Conservation (phyloP, 2,797 vertebrate species). For the Chelonia mydas region DNA sequence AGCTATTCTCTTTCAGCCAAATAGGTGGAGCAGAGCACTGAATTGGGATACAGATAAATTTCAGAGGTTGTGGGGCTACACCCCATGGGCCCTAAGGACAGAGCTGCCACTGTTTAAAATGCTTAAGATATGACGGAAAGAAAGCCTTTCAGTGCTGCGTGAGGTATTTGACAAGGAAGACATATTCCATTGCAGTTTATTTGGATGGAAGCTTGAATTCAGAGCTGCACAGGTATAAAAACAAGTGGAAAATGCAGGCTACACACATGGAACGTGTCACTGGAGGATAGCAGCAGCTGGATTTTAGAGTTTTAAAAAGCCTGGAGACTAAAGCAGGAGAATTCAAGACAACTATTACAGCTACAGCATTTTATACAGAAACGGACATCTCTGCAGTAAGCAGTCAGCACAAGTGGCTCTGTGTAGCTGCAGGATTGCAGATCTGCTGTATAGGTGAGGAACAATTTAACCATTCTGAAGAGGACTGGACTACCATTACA, state of each 20-base stretch:
- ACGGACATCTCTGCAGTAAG: not conserved
- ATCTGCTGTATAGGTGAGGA: rapidly evolving
- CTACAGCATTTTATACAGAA: rapidly evolving
- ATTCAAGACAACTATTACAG: not conserved
- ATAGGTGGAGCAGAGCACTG: not conserved
- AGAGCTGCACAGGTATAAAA: not conserved
- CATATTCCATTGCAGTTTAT: not conserved
- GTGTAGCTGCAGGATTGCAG: not conserved
- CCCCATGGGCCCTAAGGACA: not conserved
- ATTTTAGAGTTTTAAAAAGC: not conserved
- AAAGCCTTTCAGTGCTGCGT: not conserved
- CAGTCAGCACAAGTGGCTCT: not conserved
- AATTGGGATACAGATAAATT: not conserved
- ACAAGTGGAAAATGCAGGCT: not conserved
- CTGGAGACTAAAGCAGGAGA: not conserved
- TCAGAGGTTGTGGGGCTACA: not conserved
- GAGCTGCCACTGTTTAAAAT: not conserved
- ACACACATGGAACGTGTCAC: not conserved
- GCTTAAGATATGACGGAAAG: not conserved
- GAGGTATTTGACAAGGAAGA: not conserved
- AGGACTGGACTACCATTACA: not conserved
- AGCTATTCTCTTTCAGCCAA: not conserved
- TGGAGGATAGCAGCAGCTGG: not conserved
- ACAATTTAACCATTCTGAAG: not conserved
- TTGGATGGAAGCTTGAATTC: not conserved